Base-by-base conservation (phyloP, 30 jellyfish, hydroid and myxozoan genomes). In the Catostylus mosaicus region DNA sequence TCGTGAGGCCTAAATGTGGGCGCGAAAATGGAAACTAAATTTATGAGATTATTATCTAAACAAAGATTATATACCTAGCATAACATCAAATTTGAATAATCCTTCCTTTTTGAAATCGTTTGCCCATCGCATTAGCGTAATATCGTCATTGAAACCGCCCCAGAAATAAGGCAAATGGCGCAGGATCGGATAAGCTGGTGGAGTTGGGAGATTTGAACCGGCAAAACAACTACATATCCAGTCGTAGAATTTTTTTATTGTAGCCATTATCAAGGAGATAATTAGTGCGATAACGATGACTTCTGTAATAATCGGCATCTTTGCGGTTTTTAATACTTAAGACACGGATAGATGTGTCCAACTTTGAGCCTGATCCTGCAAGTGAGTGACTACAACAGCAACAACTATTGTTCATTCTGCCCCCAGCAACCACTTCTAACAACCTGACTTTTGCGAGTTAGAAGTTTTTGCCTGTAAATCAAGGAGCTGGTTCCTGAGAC, bases 81-180 rank as follows among this genome's bases (percentile, higher is more conserved):
- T 43, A 18, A 43, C 10, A 51, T 80, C 90, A 50, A 47, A 30
- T 8, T 19, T n/a, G 74, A 80, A 80, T 18, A 80, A 65, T 34
- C 90, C 90, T 52, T 80, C 84, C 8, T 66, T 56, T 68, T 80
- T 67, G 77, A 67, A 80, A 30, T 20, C 46, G 7, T 80, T 40
- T 27, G 90, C 78, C 90, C 90, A 80, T 32, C 29, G 12, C 3
- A 45, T 23, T 23, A 80, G 48, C 64, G 20, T 37, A 29, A 48
- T 66, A 30, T 67, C 83, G 16, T 63, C 90, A 24, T 65, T 43
- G 46, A 68, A 14, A 32, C 57, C 27, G 56, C 31, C 30, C 75
- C 66, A 38, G 48, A 80, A 64, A 50, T 64, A 80, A 6, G 90
- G 90, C 65, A 80, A 46, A 66, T 80, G 90, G 22, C 90, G 68